Evolutionary conservation across 2,888 invertebrate genomes (phyloP), one percentile per base, ranked within the genome.

Genomic region (Diaperis boleti): DNA sequence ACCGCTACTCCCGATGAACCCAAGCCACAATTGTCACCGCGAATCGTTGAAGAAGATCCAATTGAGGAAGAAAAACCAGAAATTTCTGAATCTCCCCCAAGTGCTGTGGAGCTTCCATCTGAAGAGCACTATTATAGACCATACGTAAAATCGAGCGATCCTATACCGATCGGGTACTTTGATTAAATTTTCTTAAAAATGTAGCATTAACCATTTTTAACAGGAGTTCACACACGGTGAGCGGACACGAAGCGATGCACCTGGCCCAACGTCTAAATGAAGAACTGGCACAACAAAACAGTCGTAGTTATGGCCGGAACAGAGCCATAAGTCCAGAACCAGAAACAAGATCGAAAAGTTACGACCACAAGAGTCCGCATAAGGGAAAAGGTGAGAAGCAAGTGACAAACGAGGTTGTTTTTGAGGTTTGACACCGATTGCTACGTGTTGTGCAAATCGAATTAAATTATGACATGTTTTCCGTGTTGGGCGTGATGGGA

Each of bases 211-310:
- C 1, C 17, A 20, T 37, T 18, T 0, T 13, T 37, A 66, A 74
- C 70, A 87, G 85, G 68, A 82, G 85, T 67, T 86, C 89, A 74
- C 90, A 90, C 81, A 92, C 92, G 7, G 92, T 92, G 49, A 89
- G 90, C 71, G 92, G 92, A 0, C 92, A 92, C 76, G 92, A 92
- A 81, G 92, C 92, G 14, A 88, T 89, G 71, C 85, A 91, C 68
- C 79, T 92, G 64, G 92, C 92, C 1, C 91, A 90, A 74, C 82
- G 89, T 0, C 83, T 90, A 54, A 89, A 83, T 70, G 88, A 87
- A 62, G 89, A 90, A 79, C 81, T 90, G 60, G 85, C 78, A 68
- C 82, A 80, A 60, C 82, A 82, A 66, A 72, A 72, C 45, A 74
- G 72, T 42, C 69, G 72, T 20, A 72, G 67, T 60, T 74, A 72